Conservation (phyloP, 2,888 invertebrate species). For the Odontomyia ornata region DNA sequence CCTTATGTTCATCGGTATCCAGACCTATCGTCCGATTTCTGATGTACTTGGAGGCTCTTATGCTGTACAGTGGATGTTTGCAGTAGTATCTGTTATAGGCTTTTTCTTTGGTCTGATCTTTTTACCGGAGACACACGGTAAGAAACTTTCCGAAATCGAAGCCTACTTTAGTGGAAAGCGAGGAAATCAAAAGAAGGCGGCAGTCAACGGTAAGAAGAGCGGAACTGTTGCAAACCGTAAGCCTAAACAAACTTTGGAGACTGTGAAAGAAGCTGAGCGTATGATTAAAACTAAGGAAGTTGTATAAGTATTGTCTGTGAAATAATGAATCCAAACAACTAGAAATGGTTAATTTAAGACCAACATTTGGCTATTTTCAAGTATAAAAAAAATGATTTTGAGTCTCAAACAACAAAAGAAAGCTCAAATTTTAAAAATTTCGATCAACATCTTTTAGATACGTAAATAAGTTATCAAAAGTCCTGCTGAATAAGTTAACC, state of each 20-base stretch:
- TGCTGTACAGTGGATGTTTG: conserved; percentile 69
- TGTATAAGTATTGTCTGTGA: conserved; percentile 3
- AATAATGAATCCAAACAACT: too few relatives aligned
- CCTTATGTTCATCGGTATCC: conserved; percentile 69
- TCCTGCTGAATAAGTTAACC: too few relatives aligned
- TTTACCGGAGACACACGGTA: conserved; percentile 73
- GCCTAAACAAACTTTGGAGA: conserved; percentile 50
- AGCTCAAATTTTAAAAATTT: too few relatives aligned
- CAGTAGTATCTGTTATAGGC: conserved; percentile 64
- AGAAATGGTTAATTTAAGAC: too few relatives aligned
- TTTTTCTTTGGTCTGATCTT: conserved; percentile 58
- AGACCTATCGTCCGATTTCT: conserved; percentile 64
- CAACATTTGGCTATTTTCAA: too few relatives aligned
- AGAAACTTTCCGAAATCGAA: conserved; percentile 69
- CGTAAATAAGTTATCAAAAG: too few relatives aligned
- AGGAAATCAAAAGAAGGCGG: conserved; percentile 51
- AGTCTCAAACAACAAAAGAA: too few relatives aligned
- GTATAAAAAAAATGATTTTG: background rate
- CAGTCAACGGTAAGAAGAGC: conserved; percentile 14
- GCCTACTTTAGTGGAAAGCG: conserved; percentile 68
- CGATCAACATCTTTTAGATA: too few relatives aligned
- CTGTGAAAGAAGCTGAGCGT: conserved; percentile 52
- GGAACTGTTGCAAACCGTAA: conserved; percentile 45
- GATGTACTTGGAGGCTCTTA: conserved; percentile 64
- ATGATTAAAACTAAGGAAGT: conserved; percentile 49